phyloP scores from a whole-genome alignment of 1,140 invertebrate genomes.

The Metopolophium dirhodum region DNA sequence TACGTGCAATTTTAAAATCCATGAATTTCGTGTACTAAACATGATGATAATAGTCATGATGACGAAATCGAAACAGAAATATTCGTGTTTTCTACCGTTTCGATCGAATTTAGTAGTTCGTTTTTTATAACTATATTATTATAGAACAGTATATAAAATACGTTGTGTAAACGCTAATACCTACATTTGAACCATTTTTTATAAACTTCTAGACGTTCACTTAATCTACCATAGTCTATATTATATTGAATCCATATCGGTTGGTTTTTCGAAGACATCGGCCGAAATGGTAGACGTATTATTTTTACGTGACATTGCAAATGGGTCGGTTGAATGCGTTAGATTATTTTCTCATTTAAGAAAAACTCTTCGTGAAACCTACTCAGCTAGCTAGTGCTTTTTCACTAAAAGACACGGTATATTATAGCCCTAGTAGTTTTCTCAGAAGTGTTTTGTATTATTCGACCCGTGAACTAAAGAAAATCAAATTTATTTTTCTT shows the following conservation, averaged over 20 bases:
- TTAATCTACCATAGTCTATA: background rate
- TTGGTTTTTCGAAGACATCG: background rate
- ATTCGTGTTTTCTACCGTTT: background rate
- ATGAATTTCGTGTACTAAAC: background rate
- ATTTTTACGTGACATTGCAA: constrained; percentile 5
- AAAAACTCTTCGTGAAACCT: background rate
- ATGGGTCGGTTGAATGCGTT: background rate
- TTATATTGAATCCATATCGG: background rate
- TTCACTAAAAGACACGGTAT: background rate
- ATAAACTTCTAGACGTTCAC: background rate
- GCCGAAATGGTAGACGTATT: background rate
- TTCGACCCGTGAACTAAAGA: background rate
- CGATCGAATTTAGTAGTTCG: background rate
- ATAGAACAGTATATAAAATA: background rate
- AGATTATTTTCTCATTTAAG: background rate
- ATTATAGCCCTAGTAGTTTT: background rate
- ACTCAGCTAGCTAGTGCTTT: background rate
- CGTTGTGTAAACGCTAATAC: background rate
- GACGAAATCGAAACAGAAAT: background rate
- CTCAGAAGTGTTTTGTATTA: background rate
- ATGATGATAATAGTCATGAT: background rate
- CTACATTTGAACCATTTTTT: background rate
- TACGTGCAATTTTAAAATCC: background rate
- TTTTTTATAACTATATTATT: background rate
- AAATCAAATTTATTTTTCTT: background rate